Base-by-base conservation (phyloP, 2,797 vertebrate genomes). In the Eulemur coronatus region DNA sequence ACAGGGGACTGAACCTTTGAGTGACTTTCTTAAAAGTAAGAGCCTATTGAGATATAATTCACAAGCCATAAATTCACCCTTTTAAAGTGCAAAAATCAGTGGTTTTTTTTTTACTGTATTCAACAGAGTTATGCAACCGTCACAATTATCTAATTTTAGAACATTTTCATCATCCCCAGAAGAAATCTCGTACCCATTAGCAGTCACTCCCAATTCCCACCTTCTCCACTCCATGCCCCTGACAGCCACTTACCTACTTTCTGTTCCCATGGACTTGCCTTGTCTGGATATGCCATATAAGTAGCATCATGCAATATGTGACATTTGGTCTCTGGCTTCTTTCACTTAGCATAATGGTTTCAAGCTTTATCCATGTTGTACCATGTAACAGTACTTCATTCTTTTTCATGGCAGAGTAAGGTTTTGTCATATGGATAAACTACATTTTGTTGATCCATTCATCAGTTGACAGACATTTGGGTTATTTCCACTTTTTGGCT, bases 61-160 rank as follows among this genome's bases (percentile, higher is more conserved):
- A 65, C 52, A 55, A 94, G 69, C 55, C 87, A 78, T 81, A 80
- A 86, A 84, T 80, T 91, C 72, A 80, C n/a, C 22, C 26, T 84
- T 61, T 90, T 73, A 85, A 76, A 72, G 20, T 76, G 7, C 50
- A 87, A 18, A 90, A 46, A 76, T 81, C 55, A 61, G 48, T 81
- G 55, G 55, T 2, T 67, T 72, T 85, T 46, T 93, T 46, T 93
- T 85, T 38, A 69, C 33, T 55, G 50, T 78, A 86, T 84, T 90
- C 57, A 69, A 69, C 33, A 91, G 41, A 73, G 43, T 88, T 76
- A 33, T 87, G 46, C 33, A 72, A 35, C 63, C 30, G 84, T 86
- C 86, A 87, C 24, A 28, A 84, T 75, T 30, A 90, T 78, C 75
- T 89, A 82, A 94, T 57, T 87, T 91, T 73, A 79, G 70, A 92